phyloP scores from a whole-genome alignment of 2,888 invertebrate species.

The Nipponacmea schrenckii region DNA sequence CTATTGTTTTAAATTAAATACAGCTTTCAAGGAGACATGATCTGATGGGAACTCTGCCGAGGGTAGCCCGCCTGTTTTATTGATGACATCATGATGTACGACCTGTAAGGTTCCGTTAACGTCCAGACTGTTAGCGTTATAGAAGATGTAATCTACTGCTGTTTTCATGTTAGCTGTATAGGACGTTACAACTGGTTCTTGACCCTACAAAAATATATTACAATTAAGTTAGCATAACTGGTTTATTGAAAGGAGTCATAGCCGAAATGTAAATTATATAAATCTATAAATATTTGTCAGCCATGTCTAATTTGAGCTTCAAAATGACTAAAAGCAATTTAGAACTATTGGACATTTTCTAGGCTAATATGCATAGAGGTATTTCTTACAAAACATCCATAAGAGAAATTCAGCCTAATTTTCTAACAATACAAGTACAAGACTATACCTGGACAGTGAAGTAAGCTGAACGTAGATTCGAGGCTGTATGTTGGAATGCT shows the following conservation, averaged over 20 bases:
- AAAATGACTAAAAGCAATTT: too few relatives aligned
- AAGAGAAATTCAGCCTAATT: too few relatives aligned
- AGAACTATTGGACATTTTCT: too few relatives aligned
- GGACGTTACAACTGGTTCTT: conserved; percentile 56
- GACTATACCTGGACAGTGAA: conserved; percentile 44
- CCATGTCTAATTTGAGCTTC: too few relatives aligned
- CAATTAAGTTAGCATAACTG: too few relatives aligned
- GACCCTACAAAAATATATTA: conserved; percentile 42
- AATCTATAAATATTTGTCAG: too few relatives aligned
- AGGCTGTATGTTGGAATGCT: conserved; percentile 64
- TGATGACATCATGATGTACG: conserved; percentile 39
- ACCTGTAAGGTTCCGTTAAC: conserved; percentile 53
- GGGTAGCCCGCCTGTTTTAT: conserved; percentile 54
- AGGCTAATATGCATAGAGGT: too few relatives aligned
- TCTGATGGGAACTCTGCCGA: conserved; percentile 62
- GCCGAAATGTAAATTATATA: too few relatives aligned
- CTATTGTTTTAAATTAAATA: conserved; percentile 44
- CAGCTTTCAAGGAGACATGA: conserved; percentile 63
- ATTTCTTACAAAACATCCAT: too few relatives aligned
- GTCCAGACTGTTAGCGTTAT: conserved; percentile 49
- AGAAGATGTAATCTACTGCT: conserved; percentile 63
- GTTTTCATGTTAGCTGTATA: conserved; percentile 44
- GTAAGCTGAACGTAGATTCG: conserved; percentile 60
- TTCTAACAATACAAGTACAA: too few relatives aligned
- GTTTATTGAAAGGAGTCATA: too few relatives aligned